Evolutionary conservation across 2,888 invertebrate species (phyloP), one percentile per base, ranked within the genome.

Genomic region (Beris chalybata): DNA sequence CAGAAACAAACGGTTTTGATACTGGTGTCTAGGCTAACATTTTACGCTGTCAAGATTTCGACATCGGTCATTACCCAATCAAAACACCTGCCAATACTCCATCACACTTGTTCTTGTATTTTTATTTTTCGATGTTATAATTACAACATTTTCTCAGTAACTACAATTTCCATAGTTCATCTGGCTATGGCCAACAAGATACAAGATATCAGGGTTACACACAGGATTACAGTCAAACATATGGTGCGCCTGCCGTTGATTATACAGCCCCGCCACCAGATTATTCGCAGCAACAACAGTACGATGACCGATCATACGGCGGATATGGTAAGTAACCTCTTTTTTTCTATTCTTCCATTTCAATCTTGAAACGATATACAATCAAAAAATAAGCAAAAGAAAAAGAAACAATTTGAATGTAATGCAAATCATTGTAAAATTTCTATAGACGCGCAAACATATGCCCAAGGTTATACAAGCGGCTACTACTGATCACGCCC

Each of bases 181-280:
- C 77, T 55, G 75, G 75, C 4, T 80, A 80, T 71, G 75, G 74
- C 15, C 78, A 77, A 67, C 78, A 74, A 70, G 80, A 81, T 71
- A 76, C 80, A 63, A 76, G 81, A 22, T 81, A 81, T 76, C 78
- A 76, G 66, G 73, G 73, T 12, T 79, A 80, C 68, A 74, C 78
- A 15, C 80, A 80, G 70, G 80, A 81, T 67, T 81, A 81, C 68
- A 81, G 77, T 58, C 78, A 79, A 65, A 77, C 79, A 64, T 81
- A 81, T 69, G 79, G 80, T 12, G 77, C 79, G 15, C 74, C 80
- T 31, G 77, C 80, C 63, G 79, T 79, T 29, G 80, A 81, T 70
- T 81, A 81, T 65, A 79, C 77, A 71, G 71, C 79, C 70, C 74
- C 79, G 0, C 78, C 79, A 56, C 73, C 80, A 44, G 80, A 81